These are phyloP conservation scores for Drosophila parabipectinata DNA, from an alignment of 1,140 invertebrate species.

Conservation along the genomic window DNA sequence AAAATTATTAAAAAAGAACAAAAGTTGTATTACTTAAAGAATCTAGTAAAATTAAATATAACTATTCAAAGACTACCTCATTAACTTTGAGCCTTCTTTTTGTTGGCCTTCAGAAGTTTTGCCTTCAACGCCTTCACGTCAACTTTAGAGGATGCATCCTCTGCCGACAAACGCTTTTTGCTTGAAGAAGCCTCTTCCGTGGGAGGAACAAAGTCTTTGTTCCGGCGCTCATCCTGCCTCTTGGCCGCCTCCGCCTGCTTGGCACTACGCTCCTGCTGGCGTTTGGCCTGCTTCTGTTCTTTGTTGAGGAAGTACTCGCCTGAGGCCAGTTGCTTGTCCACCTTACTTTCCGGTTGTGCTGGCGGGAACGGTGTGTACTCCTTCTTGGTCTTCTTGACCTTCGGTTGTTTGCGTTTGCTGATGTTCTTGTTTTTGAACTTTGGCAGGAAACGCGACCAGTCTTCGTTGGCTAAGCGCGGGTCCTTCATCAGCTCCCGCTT, in stretches of 20 bases:
- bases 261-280: conserved; percentile 90
- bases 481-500: conserved; percentile 97
- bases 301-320: conserved; percentile 98
- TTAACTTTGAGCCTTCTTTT: conserved; percentile 61
- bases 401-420: conserved; percentile 93
- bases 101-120: conserved; percentile 74
- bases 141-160: conserved; percentile 36
- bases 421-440: conserved; percentile 97
- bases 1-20: too few species aligned
- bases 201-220: conserved; percentile 93
- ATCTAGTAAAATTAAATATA: conserved; percentile 36
- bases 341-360: conserved; percentile 94
- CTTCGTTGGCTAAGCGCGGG: conserved; percentile 95
- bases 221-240: conserved; percentile 90
- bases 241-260: conserved; percentile 89
- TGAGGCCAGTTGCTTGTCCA: conserved; percentile 96
- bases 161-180: conserved; percentile 25
- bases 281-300: conserved; percentile 90
- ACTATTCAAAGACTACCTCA: conserved; percentile 28
- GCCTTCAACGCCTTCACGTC: conserved; percentile 75
- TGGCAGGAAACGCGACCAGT: conserved; percentile 98
- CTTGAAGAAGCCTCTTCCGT: conserved; percentile 85
- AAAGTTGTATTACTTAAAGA: not conserved
- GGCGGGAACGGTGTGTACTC: conserved; percentile 99
- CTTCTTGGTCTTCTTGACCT: conserved; percentile 93